phyloP scores from a whole-genome alignment of 2,113 vertebrate genomes.

The Strigops habroptila region DNA sequence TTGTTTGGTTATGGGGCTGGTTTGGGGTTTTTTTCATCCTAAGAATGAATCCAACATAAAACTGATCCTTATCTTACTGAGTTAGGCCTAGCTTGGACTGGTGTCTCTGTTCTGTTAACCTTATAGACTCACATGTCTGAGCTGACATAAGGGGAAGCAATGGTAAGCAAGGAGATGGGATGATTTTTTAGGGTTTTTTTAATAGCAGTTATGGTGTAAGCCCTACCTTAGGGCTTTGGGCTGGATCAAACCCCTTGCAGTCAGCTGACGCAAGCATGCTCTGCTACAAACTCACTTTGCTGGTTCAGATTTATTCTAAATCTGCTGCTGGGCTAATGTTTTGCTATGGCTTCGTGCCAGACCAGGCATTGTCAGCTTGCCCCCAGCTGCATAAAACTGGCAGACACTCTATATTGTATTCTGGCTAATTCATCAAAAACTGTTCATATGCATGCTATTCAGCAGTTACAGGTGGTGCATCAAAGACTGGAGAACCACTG shows the following conservation, averaged over 20 bases:
- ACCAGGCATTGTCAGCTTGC: background rate
- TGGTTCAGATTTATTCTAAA: background rate
- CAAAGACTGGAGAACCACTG: background rate
- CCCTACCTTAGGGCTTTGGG: background rate
- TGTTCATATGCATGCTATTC: background rate
- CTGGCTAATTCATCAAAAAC: background rate
- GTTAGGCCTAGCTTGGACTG: background rate
- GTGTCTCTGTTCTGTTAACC: background rate
- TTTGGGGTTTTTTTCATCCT: background rate
- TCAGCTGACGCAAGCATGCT: background rate
- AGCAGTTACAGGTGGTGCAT: background rate
- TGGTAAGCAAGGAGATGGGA: background rate
- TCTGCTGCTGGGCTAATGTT: background rate
- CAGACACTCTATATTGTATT: background rate
- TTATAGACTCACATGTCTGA: accelerated
- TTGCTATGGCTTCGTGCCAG: background rate
- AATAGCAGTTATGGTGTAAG: background rate
- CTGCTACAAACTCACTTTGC: background rate
- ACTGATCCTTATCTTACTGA: background rate
- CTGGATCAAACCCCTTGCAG: background rate
- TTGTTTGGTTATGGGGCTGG: too few species aligned
- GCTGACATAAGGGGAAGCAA: background rate
- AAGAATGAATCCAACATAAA: background rate
- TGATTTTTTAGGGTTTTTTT: background rate
- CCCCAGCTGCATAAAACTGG: background rate